Evolutionary conservation across 2,888 invertebrate species (phyloP).

Genomic region (Noctua janthe): DNA sequence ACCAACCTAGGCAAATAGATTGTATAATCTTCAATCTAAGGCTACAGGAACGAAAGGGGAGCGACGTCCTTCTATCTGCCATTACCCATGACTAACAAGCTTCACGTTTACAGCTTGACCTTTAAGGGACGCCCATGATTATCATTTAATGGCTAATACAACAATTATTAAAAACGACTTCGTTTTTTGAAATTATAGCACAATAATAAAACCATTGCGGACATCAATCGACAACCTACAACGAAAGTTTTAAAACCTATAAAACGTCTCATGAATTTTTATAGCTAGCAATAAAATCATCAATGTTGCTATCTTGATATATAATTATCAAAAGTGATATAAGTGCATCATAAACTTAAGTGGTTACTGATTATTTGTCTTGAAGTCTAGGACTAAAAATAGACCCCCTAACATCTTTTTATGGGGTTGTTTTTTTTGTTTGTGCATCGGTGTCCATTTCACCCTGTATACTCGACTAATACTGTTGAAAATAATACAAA

Average conservation of each 20-base stretch:
- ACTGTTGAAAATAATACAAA: too few species aligned
- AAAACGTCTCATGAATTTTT: constrained; percentile 29
- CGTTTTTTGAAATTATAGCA: constrained; percentile 26
- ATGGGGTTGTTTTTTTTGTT: neutral
- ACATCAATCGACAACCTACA: constrained; percentile 25
- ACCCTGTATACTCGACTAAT: too few species aligned
- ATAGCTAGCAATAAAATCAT: constrained; percentile 42
- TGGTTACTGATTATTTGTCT: neutral
- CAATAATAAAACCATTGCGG: constrained; percentile 8
- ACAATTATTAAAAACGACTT: constrained; percentile 14
- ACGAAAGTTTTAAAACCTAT: constrained; percentile 3
- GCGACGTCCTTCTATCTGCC: neutral
- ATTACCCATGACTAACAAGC: neutral
- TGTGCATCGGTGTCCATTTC: too few species aligned
- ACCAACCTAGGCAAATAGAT: neutral
- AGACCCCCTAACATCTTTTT: neutral
- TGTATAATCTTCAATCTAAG: neutral
- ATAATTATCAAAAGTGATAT: neutral
- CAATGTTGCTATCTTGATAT: constrained; percentile 36
- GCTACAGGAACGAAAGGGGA: neutral
- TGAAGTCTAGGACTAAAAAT: neutral
- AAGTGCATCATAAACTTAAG: constrained; percentile 24
- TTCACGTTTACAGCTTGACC: neutral
- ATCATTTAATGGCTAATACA: neutral
- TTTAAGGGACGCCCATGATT: neutral